Percentiles rank a stretch among this genome's conserved stretches.
Evolutionary conservation across 2,797 vertebrate species (phyloP).

Genomic region (Australoheros facetus): DNA sequence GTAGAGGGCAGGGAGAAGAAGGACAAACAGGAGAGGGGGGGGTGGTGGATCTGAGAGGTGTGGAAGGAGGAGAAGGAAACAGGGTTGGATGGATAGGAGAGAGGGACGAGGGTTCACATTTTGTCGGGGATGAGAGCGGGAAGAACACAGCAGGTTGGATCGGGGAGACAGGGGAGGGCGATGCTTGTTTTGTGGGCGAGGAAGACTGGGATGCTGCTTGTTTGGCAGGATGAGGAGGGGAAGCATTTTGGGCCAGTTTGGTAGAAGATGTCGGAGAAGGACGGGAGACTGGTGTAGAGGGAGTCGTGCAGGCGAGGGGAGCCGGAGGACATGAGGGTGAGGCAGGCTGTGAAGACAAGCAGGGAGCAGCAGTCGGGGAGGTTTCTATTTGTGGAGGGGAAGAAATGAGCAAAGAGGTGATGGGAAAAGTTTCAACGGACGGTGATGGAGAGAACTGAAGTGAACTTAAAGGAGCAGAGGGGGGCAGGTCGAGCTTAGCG

Average conservation of each 20-base stretch:
- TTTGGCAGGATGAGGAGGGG: not conserved
- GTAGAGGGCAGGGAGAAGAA: conserved; percentile 28
- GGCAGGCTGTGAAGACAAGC: conserved; percentile 2
- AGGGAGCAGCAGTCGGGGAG: conserved; percentile 3
- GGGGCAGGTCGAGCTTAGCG: not conserved
- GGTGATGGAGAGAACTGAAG: conserved; percentile 36
- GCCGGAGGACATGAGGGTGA: conserved; percentile 12
- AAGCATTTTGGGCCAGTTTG: not conserved
- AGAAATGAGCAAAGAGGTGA: not conserved
- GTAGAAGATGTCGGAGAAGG: conserved; percentile 25
- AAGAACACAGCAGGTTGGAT: conserved; percentile 35
- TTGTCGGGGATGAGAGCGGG: conserved; percentile 41
- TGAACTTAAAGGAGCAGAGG: conserved; percentile 10
- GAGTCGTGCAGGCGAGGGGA: conserved; percentile 5
- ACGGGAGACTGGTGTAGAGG: conserved; percentile 14
- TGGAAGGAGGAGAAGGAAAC: conserved; percentile 70
- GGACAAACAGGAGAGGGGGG: conserved; percentile 20
- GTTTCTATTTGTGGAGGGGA: conserved; percentile 25
- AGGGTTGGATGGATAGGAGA: conserved; percentile 54
- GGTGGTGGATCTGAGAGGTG: conserved; percentile 51
- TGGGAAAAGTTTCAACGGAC: conserved; percentile 5
- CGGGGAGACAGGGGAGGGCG: not conserved
- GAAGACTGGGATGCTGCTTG: not conserved
- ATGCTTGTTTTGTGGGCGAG: not conserved
- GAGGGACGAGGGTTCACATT: conserved; percentile 45